Percentiles rank a stretch among this genome's conserved stretches.
These are phyloP conservation scores for Hyperoodon ampullatus DNA, from an alignment of 2,113 vertebrate species.

Conservation along the genomic window DNA sequence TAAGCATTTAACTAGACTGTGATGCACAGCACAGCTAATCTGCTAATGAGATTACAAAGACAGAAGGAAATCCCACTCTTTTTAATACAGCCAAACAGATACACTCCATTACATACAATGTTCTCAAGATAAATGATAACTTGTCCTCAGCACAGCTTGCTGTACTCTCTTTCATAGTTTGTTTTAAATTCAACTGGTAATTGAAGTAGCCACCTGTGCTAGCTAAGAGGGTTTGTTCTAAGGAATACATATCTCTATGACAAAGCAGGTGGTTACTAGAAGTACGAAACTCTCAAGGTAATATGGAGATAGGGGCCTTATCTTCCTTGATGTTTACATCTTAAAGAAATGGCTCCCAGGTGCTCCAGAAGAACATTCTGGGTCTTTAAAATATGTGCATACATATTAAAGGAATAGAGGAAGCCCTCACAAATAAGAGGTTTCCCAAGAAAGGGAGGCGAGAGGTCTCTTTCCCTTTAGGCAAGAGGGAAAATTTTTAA, in stretches of 20 bases:
- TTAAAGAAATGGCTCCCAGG: not conserved
- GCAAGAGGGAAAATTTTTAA: not conserved
- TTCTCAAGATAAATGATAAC: not conserved
- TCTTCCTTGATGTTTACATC: not conserved
- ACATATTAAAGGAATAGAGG: not conserved
- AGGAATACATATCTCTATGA: not conserved
- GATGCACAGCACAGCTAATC: not conserved
- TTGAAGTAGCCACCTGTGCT: not conserved
- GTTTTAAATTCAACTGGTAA: not conserved
- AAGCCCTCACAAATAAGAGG: not conserved
- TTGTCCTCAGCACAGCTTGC: not conserved
- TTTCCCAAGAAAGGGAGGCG: not conserved
- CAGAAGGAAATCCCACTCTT: not conserved
- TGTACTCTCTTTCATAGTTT: not conserved
- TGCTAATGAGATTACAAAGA: slow-evolving; percentile 14
- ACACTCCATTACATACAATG: not conserved
- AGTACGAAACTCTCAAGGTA: not conserved
- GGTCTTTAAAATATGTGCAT: not conserved
- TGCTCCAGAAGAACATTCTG: not conserved
- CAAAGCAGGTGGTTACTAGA: not conserved
- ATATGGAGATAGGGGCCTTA: not conserved
- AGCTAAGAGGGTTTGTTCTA: not conserved
- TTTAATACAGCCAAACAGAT: not conserved
- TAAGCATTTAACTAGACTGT: not conserved
- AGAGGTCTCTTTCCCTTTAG: not conserved